Base-by-base conservation (phyloP, 2,888 invertebrate genomes). In the Rhamnusium bicolor region DNA sequence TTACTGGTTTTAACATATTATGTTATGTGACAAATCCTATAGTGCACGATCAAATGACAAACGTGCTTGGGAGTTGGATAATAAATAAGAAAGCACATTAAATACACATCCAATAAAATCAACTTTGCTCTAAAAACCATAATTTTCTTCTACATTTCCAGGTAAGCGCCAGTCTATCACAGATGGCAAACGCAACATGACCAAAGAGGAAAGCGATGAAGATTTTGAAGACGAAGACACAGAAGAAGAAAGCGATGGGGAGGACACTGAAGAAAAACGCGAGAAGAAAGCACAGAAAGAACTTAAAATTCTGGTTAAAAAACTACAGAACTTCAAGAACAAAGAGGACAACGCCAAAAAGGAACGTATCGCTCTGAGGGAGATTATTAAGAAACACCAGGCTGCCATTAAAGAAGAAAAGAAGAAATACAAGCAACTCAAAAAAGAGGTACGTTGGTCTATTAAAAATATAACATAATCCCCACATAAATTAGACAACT, bases 341-440 rank as follows among this genome's bases (percentile, higher is more conserved):
- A 94, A 94, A 83, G 91, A 92, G 77, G 89, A 89, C 73, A 91
- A 93, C 74, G 95, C 96, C 81, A 93, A 93, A 84, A 93, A 93
- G 84, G 97, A 97, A 84, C 90, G 96, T 75, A 90, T 92, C 83
- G 94, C 92, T 12, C 90, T 95, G 69, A 94, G 94, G 82, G 93
- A 94, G 85, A 92, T 95, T 69, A 92, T 96, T 85, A 95, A 94
- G 84, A 95, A 94, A 84, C 93, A 95, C 86, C 95, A 95, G 81
- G 91, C 91, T 7, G 91, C 93, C 66, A 91, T 95, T 67, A 94
- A 93, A 82, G 94, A 94, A 49, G 96, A 95, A 82, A 95, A 94
- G 84, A 93, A 93, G 83, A 95, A 95, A 87, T 95, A 93, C 88
- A 95, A 94, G 84, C 92, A 92, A 80, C 87, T 96, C 51, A 95